Evolutionary conservation across 2,113 vertebrate genomes (phyloP).

Genomic region (Emydura subglobosa): DNA sequence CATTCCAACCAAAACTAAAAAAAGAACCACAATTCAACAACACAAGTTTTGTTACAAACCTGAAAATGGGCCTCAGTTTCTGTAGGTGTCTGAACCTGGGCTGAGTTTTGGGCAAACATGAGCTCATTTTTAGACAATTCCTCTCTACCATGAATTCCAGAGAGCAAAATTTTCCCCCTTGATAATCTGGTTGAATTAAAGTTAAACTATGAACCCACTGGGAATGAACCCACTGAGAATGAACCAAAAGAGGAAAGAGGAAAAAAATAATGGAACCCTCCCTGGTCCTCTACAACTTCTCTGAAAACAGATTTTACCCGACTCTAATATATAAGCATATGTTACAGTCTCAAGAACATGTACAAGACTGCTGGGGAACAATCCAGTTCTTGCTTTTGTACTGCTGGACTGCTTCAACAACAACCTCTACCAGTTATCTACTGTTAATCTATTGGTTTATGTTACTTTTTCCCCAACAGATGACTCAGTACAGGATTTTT

Average conservation of each 20-base stretch:
- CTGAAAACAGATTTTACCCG: not conserved
- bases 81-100: not conserved
- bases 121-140: not conserved
- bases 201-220: not conserved
- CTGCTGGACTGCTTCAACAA: conserved; percentile 18
- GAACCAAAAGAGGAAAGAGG: not conserved
- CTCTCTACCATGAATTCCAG: not conserved
- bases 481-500: not conserved
- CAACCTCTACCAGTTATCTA: not conserved
- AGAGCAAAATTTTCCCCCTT: not conserved
- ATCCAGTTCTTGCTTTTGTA: conserved; percentile 13
- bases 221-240: not conserved
- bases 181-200: not conserved
- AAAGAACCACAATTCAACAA: not conserved
- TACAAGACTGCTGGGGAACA: not conserved
- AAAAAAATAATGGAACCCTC: not conserved
- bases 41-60: not conserved
- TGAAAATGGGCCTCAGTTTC: not conserved
- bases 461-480: not conserved
- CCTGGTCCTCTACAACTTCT: not conserved
- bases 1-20: not conserved
- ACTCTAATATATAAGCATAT: not conserved
- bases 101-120: not conserved
- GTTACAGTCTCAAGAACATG: not conserved
- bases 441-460: not conserved